Percentiles rank a stretch among this genome's conserved stretches.
Evolutionary conservation across 2,797 vertebrate species (phyloP).

Genomic region (Setipinna tenuifilis): DNA sequence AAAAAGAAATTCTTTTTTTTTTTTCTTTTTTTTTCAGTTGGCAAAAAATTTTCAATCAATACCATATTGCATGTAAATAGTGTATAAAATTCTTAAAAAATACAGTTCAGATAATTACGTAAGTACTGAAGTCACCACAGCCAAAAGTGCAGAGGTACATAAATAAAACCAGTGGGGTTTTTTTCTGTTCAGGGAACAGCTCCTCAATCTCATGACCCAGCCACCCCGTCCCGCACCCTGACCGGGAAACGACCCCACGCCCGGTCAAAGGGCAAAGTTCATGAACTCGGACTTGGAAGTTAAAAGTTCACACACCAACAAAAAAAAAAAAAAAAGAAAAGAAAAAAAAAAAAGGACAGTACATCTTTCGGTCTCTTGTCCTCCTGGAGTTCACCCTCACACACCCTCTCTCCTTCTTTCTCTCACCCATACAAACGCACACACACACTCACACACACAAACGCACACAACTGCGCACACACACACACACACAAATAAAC

Average conservation of each 20-base stretch:
- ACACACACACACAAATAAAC: constrained; percentile 50
- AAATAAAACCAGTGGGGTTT: constrained; percentile 75
- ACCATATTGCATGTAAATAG: constrained; percentile 85
- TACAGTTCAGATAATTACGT: constrained; percentile 83
- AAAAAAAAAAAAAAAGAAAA: no score
- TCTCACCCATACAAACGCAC: neutral
- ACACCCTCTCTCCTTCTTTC: constrained; percentile 47
- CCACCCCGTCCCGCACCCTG: constrained; percentile 50
- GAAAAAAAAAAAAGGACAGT: constrained; percentile 45
- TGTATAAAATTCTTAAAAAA: constrained; percentile 87
- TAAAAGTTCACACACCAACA: constrained; percentile 62
- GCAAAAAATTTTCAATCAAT: constrained; percentile 68
- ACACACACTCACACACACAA: constrained; percentile 45
- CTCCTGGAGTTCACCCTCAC: constrained; percentile 25
- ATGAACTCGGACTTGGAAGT: constrained; percentile 70
- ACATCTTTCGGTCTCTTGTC: neutral
- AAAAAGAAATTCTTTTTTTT: constrained; percentile 52
- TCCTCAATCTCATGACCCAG: constrained; percentile 38
- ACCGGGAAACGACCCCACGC: constrained; percentile 68
- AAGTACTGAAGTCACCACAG: constrained; percentile 85
- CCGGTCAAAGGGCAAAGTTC: constrained; percentile 79
- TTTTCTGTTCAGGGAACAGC: constrained; percentile 49
- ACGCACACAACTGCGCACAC: constrained; percentile 67
- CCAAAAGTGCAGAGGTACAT: constrained; percentile 87
- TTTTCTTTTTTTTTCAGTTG: constrained; percentile 48